phyloP scores from a whole-genome alignment of 1,140 invertebrate species.

The Trigoniulus corallinus region DNA sequence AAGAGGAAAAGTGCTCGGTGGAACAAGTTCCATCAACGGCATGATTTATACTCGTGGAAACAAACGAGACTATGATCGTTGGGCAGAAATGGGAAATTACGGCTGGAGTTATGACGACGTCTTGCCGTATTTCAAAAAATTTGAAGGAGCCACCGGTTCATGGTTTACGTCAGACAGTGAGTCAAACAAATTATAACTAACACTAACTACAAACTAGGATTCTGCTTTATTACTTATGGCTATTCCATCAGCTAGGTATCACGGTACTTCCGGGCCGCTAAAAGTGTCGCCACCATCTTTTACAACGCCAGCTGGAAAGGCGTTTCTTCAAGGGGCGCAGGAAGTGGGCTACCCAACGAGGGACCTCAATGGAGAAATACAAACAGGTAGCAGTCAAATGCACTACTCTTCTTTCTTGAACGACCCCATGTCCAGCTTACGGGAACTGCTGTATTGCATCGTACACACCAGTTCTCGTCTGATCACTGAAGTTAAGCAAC shows the following conservation, averaged over 20 bases:
- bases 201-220: constrained; percentile 42
- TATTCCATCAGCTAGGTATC: not conserved
- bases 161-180: constrained; percentile 23
- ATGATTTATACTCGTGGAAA: constrained; percentile 85
- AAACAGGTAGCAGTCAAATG: no score
- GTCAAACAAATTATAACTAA: constrained; percentile 55
- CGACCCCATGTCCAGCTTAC: no score
- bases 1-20: constrained; percentile 84
- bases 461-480: no score
- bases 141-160: constrained; percentile 47
- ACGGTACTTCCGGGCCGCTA: constrained; percentile 21
- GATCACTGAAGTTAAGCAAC: no score
- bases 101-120: no score
- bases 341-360: constrained; percentile 83
- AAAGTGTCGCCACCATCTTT: constrained; percentile 72
- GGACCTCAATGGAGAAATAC: constrained; percentile 78
- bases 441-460: no score
- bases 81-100: constrained; percentile 76
- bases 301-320: constrained; percentile 59
- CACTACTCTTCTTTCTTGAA: no score
- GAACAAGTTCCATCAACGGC: no score
- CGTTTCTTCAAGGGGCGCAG: constrained; percentile 74
- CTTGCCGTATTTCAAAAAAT: constrained; percentile 65
- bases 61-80: constrained; percentile 71
- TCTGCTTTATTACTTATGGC: no score